Conservation (phyloP, 2,888 invertebrate genomes). For the Doris montereyensis region DNA sequence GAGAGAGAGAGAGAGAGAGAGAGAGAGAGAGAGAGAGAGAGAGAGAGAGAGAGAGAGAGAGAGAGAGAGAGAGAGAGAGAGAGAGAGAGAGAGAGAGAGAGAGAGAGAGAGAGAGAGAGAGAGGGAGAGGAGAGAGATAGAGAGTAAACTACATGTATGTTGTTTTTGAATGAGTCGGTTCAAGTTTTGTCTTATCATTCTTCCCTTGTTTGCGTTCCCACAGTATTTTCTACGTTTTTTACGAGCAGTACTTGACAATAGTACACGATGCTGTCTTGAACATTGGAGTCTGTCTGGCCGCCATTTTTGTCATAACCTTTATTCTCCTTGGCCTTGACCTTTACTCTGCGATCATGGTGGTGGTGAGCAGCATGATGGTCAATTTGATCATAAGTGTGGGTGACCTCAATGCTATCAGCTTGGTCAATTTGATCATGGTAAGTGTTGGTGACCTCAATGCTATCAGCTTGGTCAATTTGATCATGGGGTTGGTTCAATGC, state of each 20-base stretch:
- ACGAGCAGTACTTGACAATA: conserved; percentile 94
- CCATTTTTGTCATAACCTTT: conserved; percentile 96
- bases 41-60: too few relatives aligned
- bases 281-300: conserved; percentile 88
- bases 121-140: too few relatives aligned
- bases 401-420: conserved; percentile 91
- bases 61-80: too few relatives aligned
- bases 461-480: too few relatives aligned
- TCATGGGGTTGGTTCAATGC: too few relatives aligned
- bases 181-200: neutral
- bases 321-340: conserved; percentile 87
- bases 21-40: too few relatives aligned
- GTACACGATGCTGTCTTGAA: conserved; percentile 88
- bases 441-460: too few relatives aligned
- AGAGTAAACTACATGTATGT: too few relatives aligned
- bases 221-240: conserved; percentile 93
- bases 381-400: conserved; percentile 89
- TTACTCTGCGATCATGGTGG: conserved; percentile 83
- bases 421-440: conserved; percentile 96
- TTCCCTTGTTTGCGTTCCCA: conserved; percentile 62
- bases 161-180: too few relatives aligned
- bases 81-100: too few relatives aligned
- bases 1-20: too few relatives aligned
- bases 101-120: too few relatives aligned
- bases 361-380: conserved; percentile 84